These are phyloP conservation scores for Pseudorhombus dupliciocellatus DNA, from an alignment of 2,113 vertebrate genomes.

Conservation along the genomic window DNA sequence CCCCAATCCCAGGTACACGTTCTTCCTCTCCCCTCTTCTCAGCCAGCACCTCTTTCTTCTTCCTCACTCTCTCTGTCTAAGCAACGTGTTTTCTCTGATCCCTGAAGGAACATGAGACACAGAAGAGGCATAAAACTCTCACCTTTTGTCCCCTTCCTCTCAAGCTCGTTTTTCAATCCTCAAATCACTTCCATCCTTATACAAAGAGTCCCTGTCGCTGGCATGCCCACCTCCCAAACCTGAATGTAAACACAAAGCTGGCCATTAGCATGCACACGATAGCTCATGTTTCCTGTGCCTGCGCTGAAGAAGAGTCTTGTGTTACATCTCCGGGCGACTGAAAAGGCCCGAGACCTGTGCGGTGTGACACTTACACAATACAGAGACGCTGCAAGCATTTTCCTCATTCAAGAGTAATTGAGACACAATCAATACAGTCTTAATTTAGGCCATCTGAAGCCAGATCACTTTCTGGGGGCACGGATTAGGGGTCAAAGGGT, in stretches of 20 bases:
- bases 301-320: slow-evolving; percentile 46
- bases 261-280: not conserved
- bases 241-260: slow-evolving; percentile 9
- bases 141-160: slow-evolving; percentile 12
- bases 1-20: slow-evolving; percentile 89
- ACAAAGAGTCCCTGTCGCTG: slow-evolving; percentile 28
- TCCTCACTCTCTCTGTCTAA: not conserved
- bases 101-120: slow-evolving; percentile 33
- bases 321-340: slow-evolving; percentile 56
- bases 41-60: slow-evolving; percentile 2
- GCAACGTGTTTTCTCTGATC: slow-evolving; percentile 27
- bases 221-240: not conserved
- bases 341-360: slow-evolving; percentile 36
- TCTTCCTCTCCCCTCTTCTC: not conserved
- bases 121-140: slow-evolving; percentile 22
- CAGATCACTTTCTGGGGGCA: slow-evolving; percentile 38
- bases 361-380: slow-evolving; percentile 41
- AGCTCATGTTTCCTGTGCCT: slow-evolving; percentile 54
- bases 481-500: slow-evolving; percentile 30
- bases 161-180: slow-evolving; percentile 1
- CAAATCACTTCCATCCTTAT: slow-evolving; percentile 28
- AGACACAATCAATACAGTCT: slow-evolving; percentile 41
- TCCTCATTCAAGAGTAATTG: slow-evolving; percentile 45
- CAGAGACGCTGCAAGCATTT: slow-evolving; percentile 38
- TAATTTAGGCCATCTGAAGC: slow-evolving; percentile 23